Base-by-base conservation (phyloP, 2,888 invertebrate genomes). In the Dryadula phaetusa region DNA sequence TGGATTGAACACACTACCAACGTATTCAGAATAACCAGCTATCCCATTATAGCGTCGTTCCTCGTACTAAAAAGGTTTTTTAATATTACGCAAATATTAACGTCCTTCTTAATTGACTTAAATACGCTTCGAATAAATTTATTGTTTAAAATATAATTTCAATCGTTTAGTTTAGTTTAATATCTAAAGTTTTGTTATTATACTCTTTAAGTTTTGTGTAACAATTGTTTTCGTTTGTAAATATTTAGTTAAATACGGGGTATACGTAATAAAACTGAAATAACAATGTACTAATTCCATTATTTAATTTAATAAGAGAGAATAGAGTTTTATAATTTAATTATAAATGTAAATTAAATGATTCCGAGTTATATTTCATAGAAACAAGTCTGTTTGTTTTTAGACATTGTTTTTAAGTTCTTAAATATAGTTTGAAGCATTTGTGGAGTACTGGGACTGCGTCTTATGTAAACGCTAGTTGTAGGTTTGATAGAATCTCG, bases 41-140 rank as follows among this genome's bases (percentile, higher is more conserved):
- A 32, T 8, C 5, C 5, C 32, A 8, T 8, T 7, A 34, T 12
- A 12, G 37, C 12, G 37, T 12, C n/a, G n/a, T n/a, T n/a, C n/a
- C 3, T 10, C 10, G 2, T 2, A 12, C 12, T 37, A 37, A 37
- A 37, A 37, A 37, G 37, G 37, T 12, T 37, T 37, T 49, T 49
- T 25, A 25, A 37, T 34, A 54, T 37, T 12, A 12, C 25, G 28
- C 14, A 56, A n/a, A 40, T 22, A 56, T 16, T 22, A 22, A 22
- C n/a, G n/a, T 37, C 3, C 22, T 56, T n/a, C 37, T 10, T 37
- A 54, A 22, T 37, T 46, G 10, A 46, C 18, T 18, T 46, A 22
- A 22, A 20, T 54, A 37, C n/a, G 37, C 37, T 37, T 3, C n/a
- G 37, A 56, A 37, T 56, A 56, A 56, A 56, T 56, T 56, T 37